Percentiles rank a stretch among this genome's conserved stretches.
phyloP scores from a whole-genome alignment of 2,888 invertebrate genomes.

The Clitarchus hookeri region DNA sequence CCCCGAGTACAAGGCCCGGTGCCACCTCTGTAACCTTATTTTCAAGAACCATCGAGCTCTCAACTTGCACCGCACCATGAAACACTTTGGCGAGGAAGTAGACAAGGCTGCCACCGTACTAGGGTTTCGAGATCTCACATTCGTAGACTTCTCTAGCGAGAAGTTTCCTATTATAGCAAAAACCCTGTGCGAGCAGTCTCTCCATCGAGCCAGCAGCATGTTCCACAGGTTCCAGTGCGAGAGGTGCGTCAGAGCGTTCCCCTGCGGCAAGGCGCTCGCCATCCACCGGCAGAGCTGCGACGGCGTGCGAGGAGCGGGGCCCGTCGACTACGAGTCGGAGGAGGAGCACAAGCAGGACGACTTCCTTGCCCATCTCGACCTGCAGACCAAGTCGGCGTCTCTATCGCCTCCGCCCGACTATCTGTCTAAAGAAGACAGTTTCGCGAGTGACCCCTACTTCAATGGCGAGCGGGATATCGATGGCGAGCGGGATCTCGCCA shows the following conservation, averaged over 20 bases:
- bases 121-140: conserved; percentile 73
- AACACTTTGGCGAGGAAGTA: conserved; percentile 55
- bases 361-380: conserved; percentile 79
- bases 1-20: conserved; percentile 69
- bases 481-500: conserved; percentile 72
- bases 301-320: not conserved
- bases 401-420: conserved; percentile 31
- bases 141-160: conserved; percentile 78
- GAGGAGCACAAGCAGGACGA: conserved; percentile 69
- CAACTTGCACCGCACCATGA: conserved; percentile 70
- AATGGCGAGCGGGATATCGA: conserved; percentile 58
- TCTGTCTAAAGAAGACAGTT: conserved; percentile 30
- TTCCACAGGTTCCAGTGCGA: conserved; percentile 69
- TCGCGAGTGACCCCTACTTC: conserved; percentile 56
- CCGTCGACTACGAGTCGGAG: conserved; percentile 39
- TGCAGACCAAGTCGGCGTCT: conserved; percentile 62
- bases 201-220: conserved; percentile 61
- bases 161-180: conserved; percentile 81
- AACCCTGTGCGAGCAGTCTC: conserved; percentile 70
- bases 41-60: conserved; percentile 75
- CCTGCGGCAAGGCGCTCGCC: conserved; percentile 68
- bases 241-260: conserved; percentile 72
- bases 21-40: conserved; percentile 71
- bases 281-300: conserved; percentile 66
- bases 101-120: conserved; percentile 53